Percentiles rank a stretch among this genome's conserved stretches.
These are phyloP conservation scores for Myopa tessellatipennis DNA, from an alignment of 2,888 invertebrate species.

Conservation along the genomic window DNA sequence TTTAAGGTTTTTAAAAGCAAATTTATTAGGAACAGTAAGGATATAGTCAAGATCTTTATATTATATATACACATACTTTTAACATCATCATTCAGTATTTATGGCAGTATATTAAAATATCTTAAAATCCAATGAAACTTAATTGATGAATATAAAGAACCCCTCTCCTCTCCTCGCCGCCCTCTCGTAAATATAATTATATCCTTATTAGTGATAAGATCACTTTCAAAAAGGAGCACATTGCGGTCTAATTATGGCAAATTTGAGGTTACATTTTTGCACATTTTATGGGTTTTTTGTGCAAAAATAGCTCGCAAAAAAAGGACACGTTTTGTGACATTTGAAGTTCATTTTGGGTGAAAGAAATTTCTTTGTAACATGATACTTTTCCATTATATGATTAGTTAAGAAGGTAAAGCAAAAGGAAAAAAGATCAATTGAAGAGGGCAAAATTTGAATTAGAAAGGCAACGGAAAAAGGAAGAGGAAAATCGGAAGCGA, in stretches of 20 bases:
- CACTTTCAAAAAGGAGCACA: no score
- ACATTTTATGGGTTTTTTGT: background rate
- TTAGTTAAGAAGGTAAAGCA: background rate
- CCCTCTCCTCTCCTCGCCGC: no score
- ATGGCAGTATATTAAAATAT: no score
- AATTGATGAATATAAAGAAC: no score
- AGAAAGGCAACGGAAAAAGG: background rate
- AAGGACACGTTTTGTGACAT: background rate
- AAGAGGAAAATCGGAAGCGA: background rate
- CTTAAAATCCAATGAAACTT: no score
- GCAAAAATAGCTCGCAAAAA: background rate
- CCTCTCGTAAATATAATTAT: no score
- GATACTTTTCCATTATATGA: conserved; percentile 4
- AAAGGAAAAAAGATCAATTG: background rate
- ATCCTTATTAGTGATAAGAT: no score
- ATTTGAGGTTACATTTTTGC: background rate
- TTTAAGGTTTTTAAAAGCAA: no score
- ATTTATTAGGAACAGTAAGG: no score
- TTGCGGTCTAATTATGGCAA: background rate
- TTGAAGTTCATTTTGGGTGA: background rate
- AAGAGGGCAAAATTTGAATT: background rate
- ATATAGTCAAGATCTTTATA: no score
- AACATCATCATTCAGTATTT: no score
- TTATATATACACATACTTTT: no score
- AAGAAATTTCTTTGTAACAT: background rate